These are phyloP conservation scores for Sylvia borin DNA, from an alignment of 2,797 vertebrate species.

Conservation along the genomic window DNA sequence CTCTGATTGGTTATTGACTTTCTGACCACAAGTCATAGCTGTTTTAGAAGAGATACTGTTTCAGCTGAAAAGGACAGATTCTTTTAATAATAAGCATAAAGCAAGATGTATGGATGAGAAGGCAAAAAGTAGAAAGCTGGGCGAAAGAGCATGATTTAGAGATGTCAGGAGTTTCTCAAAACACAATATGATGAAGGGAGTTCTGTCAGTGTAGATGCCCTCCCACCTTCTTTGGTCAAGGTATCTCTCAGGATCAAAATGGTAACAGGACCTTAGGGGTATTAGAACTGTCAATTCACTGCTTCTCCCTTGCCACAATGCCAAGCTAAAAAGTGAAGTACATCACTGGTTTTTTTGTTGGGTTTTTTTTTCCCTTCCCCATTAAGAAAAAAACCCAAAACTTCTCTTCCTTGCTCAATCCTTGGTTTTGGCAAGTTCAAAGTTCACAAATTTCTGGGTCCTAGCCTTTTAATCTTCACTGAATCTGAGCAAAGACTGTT, in stretches of 20 bases:
- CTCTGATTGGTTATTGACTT: background rate
- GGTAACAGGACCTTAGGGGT: background rate
- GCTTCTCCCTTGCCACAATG: background rate
- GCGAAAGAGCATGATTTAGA: background rate
- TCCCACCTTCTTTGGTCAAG: background rate
- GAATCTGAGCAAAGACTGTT: background rate
- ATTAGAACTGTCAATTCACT: background rate
- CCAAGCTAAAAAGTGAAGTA: background rate
- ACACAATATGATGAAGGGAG: background rate
- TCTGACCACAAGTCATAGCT: background rate
- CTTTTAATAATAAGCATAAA: background rate
- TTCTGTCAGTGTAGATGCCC: background rate
- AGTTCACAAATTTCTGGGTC: background rate
- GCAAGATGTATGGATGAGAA: background rate
- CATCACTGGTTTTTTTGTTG: background rate
- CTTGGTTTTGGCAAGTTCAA: background rate
- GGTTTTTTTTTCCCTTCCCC: background rate
- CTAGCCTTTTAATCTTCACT: background rate
- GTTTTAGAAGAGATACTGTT: background rate
- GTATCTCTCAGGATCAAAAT: background rate
- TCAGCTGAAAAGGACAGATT: background rate
- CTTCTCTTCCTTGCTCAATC: background rate
- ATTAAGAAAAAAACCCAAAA: fast-evolving
- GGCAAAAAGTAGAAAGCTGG: background rate
- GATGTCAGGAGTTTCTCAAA: background rate